These are phyloP conservation scores for Holacanthus passer DNA, from an alignment of 2,113 vertebrate genomes.

Conservation along the genomic window DNA sequence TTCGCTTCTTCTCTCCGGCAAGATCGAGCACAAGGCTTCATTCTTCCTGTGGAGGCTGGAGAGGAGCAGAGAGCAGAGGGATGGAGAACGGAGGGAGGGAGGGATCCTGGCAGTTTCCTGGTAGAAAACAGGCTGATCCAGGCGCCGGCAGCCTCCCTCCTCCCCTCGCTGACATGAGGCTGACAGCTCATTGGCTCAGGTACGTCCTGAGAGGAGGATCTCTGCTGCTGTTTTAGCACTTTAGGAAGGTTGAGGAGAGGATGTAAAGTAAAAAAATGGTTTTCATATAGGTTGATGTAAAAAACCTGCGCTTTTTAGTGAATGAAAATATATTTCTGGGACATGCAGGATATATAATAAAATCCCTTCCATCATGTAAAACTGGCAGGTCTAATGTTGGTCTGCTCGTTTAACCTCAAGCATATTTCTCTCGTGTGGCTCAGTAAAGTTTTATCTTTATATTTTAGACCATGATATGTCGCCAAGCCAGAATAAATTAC, in stretches of 20 bases:
- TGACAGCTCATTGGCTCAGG: constrained; percentile 9
- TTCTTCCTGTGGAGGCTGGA: neutral
- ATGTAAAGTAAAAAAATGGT: neutral
- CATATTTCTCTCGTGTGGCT: too few relatives aligned
- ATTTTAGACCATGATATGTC: neutral
- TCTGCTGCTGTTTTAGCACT: neutral
- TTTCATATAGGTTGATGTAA: neutral
- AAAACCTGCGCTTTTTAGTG: too few relatives aligned
- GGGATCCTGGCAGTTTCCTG: neutral
- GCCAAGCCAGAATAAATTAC: too few relatives aligned
- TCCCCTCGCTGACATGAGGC: neutral
- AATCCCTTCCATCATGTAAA: too few relatives aligned
- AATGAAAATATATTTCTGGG: neutral
- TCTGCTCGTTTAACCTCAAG: neutral
- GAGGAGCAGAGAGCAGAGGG: neutral
- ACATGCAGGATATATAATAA: neutral
- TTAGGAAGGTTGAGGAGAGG: neutral
- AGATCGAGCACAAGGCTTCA: neutral
- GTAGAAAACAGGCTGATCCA: neutral
- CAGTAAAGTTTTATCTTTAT: neutral
- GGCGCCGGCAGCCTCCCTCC: neutral
- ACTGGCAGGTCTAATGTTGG: neutral
- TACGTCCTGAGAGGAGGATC: neutral
- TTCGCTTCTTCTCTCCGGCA: neutral
- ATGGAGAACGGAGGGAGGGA: neutral